Evolutionary conservation across 2,113 vertebrate species (phyloP).

Genomic region (Anhinga rufa): DNA sequence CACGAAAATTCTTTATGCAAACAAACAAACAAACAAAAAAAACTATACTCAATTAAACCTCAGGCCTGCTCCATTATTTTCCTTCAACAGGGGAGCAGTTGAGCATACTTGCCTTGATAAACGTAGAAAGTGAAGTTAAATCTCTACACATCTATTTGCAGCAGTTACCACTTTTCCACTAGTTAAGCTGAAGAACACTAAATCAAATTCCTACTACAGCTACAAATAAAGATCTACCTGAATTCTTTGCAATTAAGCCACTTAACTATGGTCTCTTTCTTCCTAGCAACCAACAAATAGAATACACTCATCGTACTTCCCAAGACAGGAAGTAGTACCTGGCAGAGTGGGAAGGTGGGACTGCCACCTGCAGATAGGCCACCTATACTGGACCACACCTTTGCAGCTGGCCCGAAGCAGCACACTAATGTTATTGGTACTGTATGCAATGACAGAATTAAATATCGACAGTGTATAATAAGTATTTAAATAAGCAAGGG

Average conservation of each 20-base stretch:
- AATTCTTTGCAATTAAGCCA: background rate
- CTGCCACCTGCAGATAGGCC: background rate
- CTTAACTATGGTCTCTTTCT: background rate
- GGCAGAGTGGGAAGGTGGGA: background rate
- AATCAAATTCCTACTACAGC: background rate
- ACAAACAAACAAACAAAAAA: background rate
- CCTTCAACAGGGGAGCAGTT: background rate
- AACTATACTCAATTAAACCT: background rate
- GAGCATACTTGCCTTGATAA: background rate
- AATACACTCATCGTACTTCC: background rate
- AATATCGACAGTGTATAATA: background rate
- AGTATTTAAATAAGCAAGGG: background rate
- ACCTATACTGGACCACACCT: background rate
- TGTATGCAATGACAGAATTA: background rate
- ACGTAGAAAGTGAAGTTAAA: background rate
- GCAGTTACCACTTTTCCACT: background rate
- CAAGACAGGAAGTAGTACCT: background rate
- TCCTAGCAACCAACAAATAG: background rate
- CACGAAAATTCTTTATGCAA: background rate
- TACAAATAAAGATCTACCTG: background rate
- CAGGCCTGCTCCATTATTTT: background rate
- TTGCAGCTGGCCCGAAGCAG: background rate
- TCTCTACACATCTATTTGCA: background rate
- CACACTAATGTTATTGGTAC: background rate
- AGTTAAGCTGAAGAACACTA: background rate